Base-by-base conservation (phyloP, 1,140 invertebrate genomes). In the Heliconius himera region DNA sequence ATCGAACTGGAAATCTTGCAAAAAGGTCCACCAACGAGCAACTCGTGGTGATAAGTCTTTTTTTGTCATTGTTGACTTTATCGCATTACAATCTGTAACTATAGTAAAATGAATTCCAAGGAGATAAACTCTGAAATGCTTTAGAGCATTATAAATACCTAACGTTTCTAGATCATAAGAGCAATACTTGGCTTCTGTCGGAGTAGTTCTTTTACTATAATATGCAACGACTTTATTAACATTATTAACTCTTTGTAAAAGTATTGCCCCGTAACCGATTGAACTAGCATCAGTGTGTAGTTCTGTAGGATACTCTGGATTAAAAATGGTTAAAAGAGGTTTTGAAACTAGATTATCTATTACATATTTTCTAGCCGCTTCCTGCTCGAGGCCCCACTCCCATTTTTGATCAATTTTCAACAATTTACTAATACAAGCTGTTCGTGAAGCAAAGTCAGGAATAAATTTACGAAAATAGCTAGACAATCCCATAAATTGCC, bases 1-100 rank as follows among this genome's bases (percentile, higher is more conserved):
- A 20, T 91, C 84, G 77, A 92, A 93, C 18, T 87, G 11, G 73
- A 86, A 93, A 73, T 93, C 88, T 78, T 94, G 91, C 51, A 94
- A 79, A 81, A 82, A 89, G 1, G 89, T 86, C 88, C 90, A 90
- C 92, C 93, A 94, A 8, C 88, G 79, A 18, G 84, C 89, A 26
- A 89, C 87, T 51, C 88, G 75, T 9, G 89, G 86, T 33, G 85
- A 81, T 8, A 93, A 56, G 77, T 93, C 90, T 79, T 90, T 93
- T 83, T 92, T 92, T 8, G 54, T 81, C 74, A 88, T 82, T 36
- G 91, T 91, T 8, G 87, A 81, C 54, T 91, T 90, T 60, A 85
- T 83, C 3, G 2, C 1, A 26, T 26, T 89, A 71, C 77, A 82
- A 18, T 83, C 83, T 0, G 88, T 87, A n/a, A 26, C 73, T 87